Base-by-base conservation (phyloP, 1,140 invertebrate genomes). In the Bacillus rossius region DNA sequence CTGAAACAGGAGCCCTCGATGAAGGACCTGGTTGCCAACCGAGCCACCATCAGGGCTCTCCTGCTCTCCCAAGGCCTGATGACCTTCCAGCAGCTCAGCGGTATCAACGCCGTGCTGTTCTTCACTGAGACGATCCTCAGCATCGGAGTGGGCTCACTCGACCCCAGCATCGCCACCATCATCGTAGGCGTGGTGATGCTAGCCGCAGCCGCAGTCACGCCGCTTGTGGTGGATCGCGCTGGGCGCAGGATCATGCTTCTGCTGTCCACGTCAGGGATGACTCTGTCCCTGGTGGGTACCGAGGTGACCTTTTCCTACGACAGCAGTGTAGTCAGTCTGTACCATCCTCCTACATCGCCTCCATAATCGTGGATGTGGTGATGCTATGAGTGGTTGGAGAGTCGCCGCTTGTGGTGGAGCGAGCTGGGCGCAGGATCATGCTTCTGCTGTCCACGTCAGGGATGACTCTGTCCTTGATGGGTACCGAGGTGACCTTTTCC, bases 81-180 rank as follows among this genome's bases (percentile, higher is more conserved):
- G 73, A 40, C 73, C 1, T 75, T 77, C 61, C 77, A 78, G 50
- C 75, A 78, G 58, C 65, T 77, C 13, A 71, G 64, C 42, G 69
- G 77, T 7, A 77, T 78, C 38, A 79, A 78, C 64, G 76, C 73
- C 8, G 69, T 77, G 19, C 72, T 77, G 65, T 78, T 77, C 57
- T 77, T 75, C 57, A 70, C 75, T 0, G 70, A 72, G 4, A 66
- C 68, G 13, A 80, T 80, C 48, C 76, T 79, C 55, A 62, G 72
- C 47, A 49, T 67, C 61, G 42, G 73, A 76, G 68, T 67, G 19
- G 61, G 45, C 23, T 53, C 54, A 8, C 40, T 76, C 0, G 57
- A 70, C 23, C 57, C 66, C 3, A 60, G 59, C 48, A 20, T 64
- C 13, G 40, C 61, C 2, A 61, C 77, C 13, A 72, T 78, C 26